phyloP scores from a whole-genome alignment of 1,140 invertebrate species.

The Laupala kohalensis region DNA sequence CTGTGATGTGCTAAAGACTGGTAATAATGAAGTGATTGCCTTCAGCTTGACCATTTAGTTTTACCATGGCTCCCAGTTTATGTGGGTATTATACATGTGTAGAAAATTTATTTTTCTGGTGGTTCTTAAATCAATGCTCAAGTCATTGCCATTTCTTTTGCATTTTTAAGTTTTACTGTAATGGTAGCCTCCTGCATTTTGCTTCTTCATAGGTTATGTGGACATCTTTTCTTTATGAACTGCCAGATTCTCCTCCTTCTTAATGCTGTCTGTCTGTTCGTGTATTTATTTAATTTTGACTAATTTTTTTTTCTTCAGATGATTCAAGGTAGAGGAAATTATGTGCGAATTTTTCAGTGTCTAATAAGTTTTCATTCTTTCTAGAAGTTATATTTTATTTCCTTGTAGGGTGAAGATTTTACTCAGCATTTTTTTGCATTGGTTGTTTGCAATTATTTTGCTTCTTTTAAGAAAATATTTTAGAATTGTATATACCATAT shows the following conservation, averaged over 20 bases:
- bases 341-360: not conserved
- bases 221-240: not conserved
- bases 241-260: not conserved
- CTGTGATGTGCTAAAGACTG: not conserved
- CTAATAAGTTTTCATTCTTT: not conserved
- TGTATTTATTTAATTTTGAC: constrained; percentile 5
- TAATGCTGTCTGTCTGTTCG: not conserved
- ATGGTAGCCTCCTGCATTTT: not conserved
- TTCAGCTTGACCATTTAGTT: not conserved
- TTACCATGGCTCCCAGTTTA: not conserved
- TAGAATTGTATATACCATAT: too few species aligned
- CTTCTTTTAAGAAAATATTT: too few species aligned
- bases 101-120: not conserved
- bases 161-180: not conserved
- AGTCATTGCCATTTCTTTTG: not conserved
- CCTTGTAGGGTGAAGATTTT: not conserved
- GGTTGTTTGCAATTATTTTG: too few species aligned
- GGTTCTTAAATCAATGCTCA: not conserved
- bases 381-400: not conserved
- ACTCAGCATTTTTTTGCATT: not conserved
- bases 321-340: not conserved
- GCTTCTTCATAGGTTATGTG: not conserved
- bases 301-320: not conserved
- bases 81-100: not conserved
- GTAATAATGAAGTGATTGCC: not conserved